A percentile compares a stretch with the other conserved stretches of the same genome.
Evolutionary conservation across 2,888 invertebrate species (phyloP).

Genomic region (Portevinia maculata): DNA sequence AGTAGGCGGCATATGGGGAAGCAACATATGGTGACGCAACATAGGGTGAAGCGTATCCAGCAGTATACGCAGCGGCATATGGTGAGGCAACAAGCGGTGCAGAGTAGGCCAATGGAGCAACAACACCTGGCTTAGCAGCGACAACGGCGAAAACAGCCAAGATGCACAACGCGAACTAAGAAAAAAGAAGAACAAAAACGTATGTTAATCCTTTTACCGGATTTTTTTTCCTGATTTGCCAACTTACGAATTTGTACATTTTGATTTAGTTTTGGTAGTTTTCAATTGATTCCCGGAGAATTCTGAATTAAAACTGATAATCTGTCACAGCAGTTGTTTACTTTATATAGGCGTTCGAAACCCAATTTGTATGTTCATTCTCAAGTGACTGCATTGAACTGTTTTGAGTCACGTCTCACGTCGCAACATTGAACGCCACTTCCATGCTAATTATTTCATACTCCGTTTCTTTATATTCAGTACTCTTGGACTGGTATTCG

Average conservation of each 20-base stretch:
- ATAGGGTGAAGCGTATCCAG: constrained; percentile 51
- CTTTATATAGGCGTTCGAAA: constrained; percentile 43
- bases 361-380: constrained; percentile 4
- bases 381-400: constrained; percentile 20
- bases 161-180: constrained; percentile 63
- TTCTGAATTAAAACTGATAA: constrained; percentile 63
- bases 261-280: constrained; percentile 49
- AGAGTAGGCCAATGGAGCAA: constrained; percentile 63
- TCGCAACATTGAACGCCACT: constrained; percentile 60
- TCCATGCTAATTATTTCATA: constrained; percentile 55
- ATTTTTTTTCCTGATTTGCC: neutral
- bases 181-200: neutral
- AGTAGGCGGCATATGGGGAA: constrained; percentile 67
- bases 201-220: neutral
- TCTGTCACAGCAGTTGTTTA: neutral
- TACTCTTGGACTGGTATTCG: too few species aligned
- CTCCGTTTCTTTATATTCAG: constrained; percentile 16
- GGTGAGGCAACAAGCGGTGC: constrained; percentile 61
- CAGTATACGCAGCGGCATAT: constrained; percentile 51
- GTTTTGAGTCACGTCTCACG: constrained; percentile 62
- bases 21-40: constrained; percentile 56
- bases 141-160: constrained; percentile 59
- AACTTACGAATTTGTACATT: constrained; percentile 71
- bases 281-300: constrained; percentile 47
- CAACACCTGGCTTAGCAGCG: constrained; percentile 63